These are phyloP conservation scores for Nephrotoma flavescens DNA, from an alignment of 2,888 invertebrate species.

Conservation along the genomic window DNA sequence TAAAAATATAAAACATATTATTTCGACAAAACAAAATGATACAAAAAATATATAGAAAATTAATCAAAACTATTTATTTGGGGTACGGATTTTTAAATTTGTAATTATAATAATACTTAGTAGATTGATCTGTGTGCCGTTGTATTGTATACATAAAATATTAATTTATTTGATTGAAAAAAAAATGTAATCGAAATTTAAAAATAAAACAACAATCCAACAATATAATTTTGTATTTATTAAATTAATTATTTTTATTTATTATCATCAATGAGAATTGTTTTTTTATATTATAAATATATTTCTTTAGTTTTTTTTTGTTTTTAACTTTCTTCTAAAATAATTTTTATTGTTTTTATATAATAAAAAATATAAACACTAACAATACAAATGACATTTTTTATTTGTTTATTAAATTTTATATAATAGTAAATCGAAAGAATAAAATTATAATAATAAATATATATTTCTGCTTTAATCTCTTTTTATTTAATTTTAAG, in stretches of 20 bases:
- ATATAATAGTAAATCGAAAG: neutral
- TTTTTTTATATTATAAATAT: neutral
- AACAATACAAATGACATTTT: constrained; percentile 1
- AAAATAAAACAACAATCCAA: neutral
- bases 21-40: neutral
- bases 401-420: neutral
- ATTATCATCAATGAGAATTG: neutral
- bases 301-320: neutral
- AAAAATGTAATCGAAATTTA: neutral
- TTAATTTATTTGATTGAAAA: neutral
- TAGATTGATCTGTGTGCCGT: constrained; percentile 1
- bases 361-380: constrained; percentile 4
- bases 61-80: neutral
- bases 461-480: neutral
- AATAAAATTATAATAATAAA: neutral
- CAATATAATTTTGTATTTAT: neutral
- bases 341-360: neutral
- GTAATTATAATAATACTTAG: constrained; percentile 3
- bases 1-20: neutral
- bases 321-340: neutral
- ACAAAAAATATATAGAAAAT: neutral
- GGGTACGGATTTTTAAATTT: neutral
- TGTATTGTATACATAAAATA: neutral
- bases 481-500: neutral
- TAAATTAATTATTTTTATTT: neutral